A percentile compares a stretch with the other conserved stretches of the same genome.
Evolutionary conservation across 92 coral and sea anemone species (phyloP).

Genomic region (Parazoanthus darwini): DNA sequence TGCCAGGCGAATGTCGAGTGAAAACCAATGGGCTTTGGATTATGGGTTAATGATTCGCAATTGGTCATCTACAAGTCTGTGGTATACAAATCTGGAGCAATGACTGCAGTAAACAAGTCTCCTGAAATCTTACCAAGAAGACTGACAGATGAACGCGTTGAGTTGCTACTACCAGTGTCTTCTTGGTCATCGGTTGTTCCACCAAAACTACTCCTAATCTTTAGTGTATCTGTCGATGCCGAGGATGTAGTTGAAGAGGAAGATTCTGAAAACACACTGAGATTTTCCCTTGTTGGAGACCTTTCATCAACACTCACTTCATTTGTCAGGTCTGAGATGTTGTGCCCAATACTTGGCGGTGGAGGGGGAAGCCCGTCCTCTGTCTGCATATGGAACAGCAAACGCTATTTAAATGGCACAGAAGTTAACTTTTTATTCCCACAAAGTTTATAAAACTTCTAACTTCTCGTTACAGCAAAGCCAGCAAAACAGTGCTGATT

Average conservation of each 20-base stretch:
- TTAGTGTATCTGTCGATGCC: conserved; percentile 82
- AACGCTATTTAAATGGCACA: neutral
- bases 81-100: conserved; percentile 19
- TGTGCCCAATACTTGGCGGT: conserved; percentile 32
- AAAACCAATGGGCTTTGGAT: neutral
- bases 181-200: conserved; percentile 73
- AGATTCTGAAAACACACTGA: conserved; percentile 75
- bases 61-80: conserved; percentile 28
- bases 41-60: conserved; percentile 22
- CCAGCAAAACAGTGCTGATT: too few relatives aligned
- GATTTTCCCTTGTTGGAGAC: conserved; percentile 59
- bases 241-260: conserved; percentile 69
- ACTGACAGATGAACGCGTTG: conserved; percentile 80
- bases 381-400: neutral
- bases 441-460: too few relatives aligned
- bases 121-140: conserved; percentile 77
- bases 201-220: conserved; percentile 67
- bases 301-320: conserved; percentile 93
- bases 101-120: conserved; percentile 14
- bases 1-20: neutral
- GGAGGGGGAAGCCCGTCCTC: conserved; percentile 42
- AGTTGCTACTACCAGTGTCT: conserved; percentile 58
- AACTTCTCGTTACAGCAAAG: too few relatives aligned
- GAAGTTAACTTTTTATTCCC: neutral
- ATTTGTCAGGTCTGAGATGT: conserved; percentile 72